phyloP scores from a whole-genome alignment of 2,888 invertebrate species.

The Sinopyrophorus schimmeli region DNA sequence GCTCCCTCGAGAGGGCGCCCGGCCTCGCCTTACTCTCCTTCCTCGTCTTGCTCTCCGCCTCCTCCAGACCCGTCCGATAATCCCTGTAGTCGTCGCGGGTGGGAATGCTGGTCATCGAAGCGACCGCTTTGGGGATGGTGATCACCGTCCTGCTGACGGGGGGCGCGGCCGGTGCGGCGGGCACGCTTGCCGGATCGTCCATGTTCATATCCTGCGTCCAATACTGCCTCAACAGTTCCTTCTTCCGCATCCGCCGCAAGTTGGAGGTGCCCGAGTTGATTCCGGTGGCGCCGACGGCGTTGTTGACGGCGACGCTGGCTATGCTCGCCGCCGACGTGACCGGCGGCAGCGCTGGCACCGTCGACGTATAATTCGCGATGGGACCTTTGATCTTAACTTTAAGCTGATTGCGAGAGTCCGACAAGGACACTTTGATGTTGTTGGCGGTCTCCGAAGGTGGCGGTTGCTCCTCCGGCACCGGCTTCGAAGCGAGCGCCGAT shows the following conservation, averaged over 20 bases:
- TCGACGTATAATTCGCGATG: conserved; percentile 73
- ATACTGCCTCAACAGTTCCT: conserved; percentile 81
- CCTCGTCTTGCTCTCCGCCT: conserved; percentile 68
- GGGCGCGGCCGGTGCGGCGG: conserved; percentile 61
- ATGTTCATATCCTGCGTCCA: conserved; percentile 84
- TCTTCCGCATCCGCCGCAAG: conserved; percentile 85
- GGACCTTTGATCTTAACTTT: conserved; percentile 92
- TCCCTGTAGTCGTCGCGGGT: conserved; percentile 82
- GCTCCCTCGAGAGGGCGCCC: conserved; percentile 62
- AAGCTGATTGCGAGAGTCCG: conserved; percentile 81
- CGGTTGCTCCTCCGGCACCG: conserved; percentile 51
- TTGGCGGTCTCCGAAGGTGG: conserved; percentile 57
- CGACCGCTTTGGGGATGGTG: conserved; percentile 86
- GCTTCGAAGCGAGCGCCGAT: conserved; percentile 63
- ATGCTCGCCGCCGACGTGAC: conserved; percentile 58
- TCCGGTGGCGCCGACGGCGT: conserved; percentile 47
- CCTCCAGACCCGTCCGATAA: conserved; percentile 51
- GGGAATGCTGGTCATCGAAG: conserved; percentile 85
- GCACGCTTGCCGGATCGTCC: conserved; percentile 69
- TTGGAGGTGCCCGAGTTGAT: conserved; percentile 68
- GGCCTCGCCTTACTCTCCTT: conserved; percentile 60
- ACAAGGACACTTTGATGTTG: conserved; percentile 73
- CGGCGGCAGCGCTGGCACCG: conserved; percentile 62
- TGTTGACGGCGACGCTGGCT: conserved; percentile 56
- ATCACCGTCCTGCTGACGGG: conserved; percentile 71